These are phyloP conservation scores for Macrochelys suwanniensis DNA, from an alignment of 2,797 vertebrate genomes.

Conservation along the genomic window DNA sequence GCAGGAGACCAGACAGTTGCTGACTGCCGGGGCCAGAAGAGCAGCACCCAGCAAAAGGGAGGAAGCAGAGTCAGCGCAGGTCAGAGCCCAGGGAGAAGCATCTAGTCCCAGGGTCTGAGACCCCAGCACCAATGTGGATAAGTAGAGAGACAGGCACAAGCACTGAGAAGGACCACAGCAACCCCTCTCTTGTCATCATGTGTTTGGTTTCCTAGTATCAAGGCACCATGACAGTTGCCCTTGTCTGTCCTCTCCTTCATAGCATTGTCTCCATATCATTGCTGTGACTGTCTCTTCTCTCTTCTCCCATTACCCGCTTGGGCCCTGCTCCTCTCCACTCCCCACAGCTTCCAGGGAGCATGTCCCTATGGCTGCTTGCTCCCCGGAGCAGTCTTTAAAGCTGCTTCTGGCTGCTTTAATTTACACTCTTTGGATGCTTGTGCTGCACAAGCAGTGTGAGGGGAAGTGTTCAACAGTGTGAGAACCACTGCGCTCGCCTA, in stretches of 20 bases:
- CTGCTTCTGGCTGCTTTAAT: neutral
- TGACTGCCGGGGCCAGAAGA: neutral
- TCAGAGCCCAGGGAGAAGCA: neutral
- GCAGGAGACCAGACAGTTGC: neutral
- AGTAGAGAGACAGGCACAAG: neutral
- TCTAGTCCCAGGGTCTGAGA: neutral
- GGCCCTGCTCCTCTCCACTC: neutral
- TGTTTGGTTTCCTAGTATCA: neutral
- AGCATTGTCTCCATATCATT: neutral
- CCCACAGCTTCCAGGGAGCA: neutral
- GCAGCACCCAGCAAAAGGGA: neutral
- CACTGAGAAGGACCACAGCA: neutral
- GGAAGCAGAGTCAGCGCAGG: neutral
- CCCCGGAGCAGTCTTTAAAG: neutral
- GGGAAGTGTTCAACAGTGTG: neutral
- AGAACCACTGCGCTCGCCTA: neutral
- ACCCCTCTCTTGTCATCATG: neutral
- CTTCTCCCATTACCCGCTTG: too few relatives aligned
- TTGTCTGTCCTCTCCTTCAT: neutral
- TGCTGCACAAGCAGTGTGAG: neutral
- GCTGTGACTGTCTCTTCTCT: too few relatives aligned
- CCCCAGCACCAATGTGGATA: neutral
- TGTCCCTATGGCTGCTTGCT: neutral
- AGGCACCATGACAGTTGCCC: neutral
- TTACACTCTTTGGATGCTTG: neutral